Evolutionary conservation across 2,888 invertebrate species (phyloP).

Genomic region (Drosophila percnosoma): DNA sequence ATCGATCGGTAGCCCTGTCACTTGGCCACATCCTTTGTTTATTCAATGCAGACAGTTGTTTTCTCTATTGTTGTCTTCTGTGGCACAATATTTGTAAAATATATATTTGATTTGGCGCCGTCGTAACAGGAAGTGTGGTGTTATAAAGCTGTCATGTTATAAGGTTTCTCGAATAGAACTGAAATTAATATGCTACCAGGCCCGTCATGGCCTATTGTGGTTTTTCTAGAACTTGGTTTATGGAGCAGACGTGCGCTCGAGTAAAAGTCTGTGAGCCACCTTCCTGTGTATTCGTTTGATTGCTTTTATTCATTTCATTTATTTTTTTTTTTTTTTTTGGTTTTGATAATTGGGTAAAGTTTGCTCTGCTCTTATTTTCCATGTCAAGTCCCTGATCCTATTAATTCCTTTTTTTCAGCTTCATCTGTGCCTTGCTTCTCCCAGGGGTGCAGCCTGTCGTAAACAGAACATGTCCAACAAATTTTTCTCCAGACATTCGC

Average conservation of each 20-base stretch:
- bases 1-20: conserved; percentile 76
- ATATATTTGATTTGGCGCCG: conserved; percentile 63
- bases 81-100: conserved; percentile 52
- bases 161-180: conserved; percentile 22
- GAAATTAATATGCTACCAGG: conserved; percentile 35
- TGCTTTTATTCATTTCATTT: conserved; percentile 21
- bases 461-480: conserved; percentile 53
- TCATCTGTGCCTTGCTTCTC: conserved; percentile 55
- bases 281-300: conserved; percentile 16
- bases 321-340: background rate
- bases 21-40: conserved; percentile 67
- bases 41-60: conserved; percentile 56
- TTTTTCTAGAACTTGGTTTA: conserved; percentile 48
- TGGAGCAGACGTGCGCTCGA: conserved; percentile 54
- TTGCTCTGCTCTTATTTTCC: conserved; percentile 23
- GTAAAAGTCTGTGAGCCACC: conserved; percentile 2
- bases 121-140: conserved; percentile 64
- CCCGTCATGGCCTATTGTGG: background rate
- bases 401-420: conserved; percentile 63
- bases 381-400: conserved; percentile 63
- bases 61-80: conserved; percentile 15
- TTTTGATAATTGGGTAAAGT: conserved; percentile 35
- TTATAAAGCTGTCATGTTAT: conserved; percentile 50
- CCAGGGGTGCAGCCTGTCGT: conserved; percentile 46
- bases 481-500: conserved; percentile 37